These are phyloP conservation scores for Antheraea assamensis DNA, from an alignment of 2,888 invertebrate genomes.

Conservation along the genomic window DNA sequence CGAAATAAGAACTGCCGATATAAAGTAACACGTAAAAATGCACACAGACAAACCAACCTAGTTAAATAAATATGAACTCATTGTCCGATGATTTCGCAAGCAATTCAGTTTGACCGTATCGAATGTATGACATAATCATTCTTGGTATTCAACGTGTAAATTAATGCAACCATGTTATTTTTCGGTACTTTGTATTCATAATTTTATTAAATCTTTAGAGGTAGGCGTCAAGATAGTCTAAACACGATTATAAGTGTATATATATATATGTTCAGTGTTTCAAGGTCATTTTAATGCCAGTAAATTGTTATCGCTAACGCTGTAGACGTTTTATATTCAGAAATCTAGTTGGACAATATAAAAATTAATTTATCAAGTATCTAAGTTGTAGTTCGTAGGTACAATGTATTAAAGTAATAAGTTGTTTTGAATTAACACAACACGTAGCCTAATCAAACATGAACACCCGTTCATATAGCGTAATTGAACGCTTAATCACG, in stretches of 20 bases:
- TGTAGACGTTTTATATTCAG: constrained; percentile 4
- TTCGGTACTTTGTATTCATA: constrained; percentile 20
- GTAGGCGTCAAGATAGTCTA: constrained; percentile 31
- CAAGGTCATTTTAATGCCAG: constrained; percentile 63
- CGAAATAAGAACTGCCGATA: neutral
- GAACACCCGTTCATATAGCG: constrained; percentile 77
- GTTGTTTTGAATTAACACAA: constrained; percentile 80
- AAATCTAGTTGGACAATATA: constrained; percentile 55
- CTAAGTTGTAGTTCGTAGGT: constrained; percentile 34
- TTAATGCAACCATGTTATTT: constrained; percentile 38
- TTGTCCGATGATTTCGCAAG: constrained; percentile 49
- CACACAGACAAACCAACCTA: constrained; percentile 12
- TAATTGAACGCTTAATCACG: constrained; percentile 80
- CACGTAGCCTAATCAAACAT: constrained; percentile 80
- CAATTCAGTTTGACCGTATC: constrained; percentile 40
- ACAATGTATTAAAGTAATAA: constrained; percentile 77
- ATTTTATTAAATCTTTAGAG: constrained; percentile 32
- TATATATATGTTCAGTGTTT: constrained; percentile 47
- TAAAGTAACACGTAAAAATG: neutral
- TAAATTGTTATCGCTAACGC: constrained; percentile 36
- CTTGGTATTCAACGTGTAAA: constrained; percentile 37
- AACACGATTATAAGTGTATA: constrained; percentile 23
- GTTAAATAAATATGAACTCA: constrained; percentile 49
- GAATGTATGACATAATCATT: constrained; percentile 50
- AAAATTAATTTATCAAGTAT: constrained; percentile 42